These are phyloP conservation scores for Syngnathus acus DNA, from an alignment of 2,797 vertebrate species.

Conservation along the genomic window DNA sequence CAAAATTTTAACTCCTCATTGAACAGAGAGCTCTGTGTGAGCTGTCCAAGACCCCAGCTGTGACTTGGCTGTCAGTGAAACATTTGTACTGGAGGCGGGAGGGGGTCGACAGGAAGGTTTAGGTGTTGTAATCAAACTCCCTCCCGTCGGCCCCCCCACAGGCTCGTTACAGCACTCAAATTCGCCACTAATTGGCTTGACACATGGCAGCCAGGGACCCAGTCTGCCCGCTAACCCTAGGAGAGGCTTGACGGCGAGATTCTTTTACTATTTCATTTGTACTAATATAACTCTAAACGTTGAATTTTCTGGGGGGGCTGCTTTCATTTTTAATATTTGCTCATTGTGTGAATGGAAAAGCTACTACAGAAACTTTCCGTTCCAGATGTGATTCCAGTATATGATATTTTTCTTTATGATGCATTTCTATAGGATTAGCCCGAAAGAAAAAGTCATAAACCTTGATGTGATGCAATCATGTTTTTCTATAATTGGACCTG, in stretches of 20 bases:
- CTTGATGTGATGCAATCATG: constrained; percentile 23
- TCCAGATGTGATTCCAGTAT: not conserved
- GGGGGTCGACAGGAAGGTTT: constrained; percentile 65
- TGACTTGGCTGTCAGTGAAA: constrained; percentile 62
- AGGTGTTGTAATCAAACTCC: constrained; percentile 67
- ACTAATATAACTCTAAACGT: not conserved
- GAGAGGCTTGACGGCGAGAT: constrained; percentile 29
- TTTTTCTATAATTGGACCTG: constrained; percentile 49
- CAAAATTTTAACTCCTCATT: not conserved
- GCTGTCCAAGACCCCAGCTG: constrained; percentile 36
- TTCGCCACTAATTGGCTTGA: constrained; percentile 63
- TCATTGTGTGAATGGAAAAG: too few species aligned
- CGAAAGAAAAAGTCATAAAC: constrained; percentile 47
- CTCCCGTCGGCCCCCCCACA: constrained; percentile 44
- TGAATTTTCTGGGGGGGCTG: too few species aligned
- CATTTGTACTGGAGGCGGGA: constrained; percentile 48
- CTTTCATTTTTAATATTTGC: too few species aligned
- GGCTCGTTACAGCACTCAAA: constrained; percentile 58
- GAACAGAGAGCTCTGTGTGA: constrained; percentile 44
- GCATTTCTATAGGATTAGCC: constrained; percentile 6
- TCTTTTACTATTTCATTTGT: not conserved
- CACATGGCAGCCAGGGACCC: constrained; percentile 47
- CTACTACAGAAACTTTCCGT: not conserved
- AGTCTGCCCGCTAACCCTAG: constrained; percentile 45
- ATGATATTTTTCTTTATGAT: too few species aligned